Base-by-base conservation (phyloP, 2,797 vertebrate genomes). In the Anabas testudineus region DNA sequence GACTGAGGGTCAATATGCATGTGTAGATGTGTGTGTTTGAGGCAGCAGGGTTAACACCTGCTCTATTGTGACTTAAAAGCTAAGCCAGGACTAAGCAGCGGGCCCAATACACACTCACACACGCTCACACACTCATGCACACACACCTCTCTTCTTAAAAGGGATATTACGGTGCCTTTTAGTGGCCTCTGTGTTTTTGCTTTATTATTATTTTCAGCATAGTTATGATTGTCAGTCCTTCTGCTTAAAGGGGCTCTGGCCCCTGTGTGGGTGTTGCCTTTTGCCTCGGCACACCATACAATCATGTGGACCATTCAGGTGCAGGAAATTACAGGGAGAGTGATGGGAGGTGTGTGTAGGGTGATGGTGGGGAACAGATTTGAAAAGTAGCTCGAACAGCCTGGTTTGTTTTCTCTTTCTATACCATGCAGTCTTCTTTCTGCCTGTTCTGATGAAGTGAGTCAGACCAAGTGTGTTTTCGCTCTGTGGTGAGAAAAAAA, bases 1-100 rank as follows among this genome's bases (percentile, higher is more conserved):
- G 85, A 75, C 37, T 34, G 13, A 6, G 54, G 74, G 81, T 80
- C 70, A 73, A 4, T 39, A 3, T 64, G 71, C 68, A 69, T 63
- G 73, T 59, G 67, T 54, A 34, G 59, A 72, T 56, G 71, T 67
- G 47, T 67, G 81, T 57, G 52, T 47, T 13, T 1, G 19, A 61
- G 59, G 73, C 41, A 69, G 71, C 65, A 51, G 85, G 78, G 84
- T 93, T 94, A 94, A 95, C 95, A 95, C 95, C 95, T 97, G 96
- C 95, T 95, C 94, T 93, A 95, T 95, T 95, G 93, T 94, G 85
- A 90, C 74, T 90, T 88, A 84, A 93, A 87, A 86, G 55, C 83
- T 77, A 70, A 72, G 49, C 81, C 75, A 74, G 48, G 56, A 87
- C 91, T 84, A 92, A 60, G 0, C 75, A 71, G 90, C 90, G 89